Percentiles rank a stretch among this genome's conserved stretches.
Conservation (phyloP, 2,888 invertebrate species). For the Lampropteryx suffumata region DNA sequence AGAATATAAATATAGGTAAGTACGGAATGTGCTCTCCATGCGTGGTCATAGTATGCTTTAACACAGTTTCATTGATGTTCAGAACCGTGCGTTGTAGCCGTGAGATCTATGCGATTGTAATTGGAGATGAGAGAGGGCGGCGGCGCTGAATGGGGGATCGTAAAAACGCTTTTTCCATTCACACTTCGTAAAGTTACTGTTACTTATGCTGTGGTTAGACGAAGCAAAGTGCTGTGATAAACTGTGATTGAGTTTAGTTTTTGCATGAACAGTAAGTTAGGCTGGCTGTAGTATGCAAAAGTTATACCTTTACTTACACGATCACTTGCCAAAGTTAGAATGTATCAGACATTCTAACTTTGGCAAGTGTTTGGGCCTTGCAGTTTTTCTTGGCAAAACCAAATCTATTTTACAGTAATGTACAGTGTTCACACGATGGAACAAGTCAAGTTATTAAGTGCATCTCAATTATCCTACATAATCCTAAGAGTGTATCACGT, state of each 20-base stretch:
- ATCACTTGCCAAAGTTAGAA: no score
- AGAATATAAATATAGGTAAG: no score
- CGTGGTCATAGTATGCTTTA: not conserved
- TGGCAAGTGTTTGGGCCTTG: no score
- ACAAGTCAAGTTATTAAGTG: not conserved
- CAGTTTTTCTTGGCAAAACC: no score
- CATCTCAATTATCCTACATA: not conserved
- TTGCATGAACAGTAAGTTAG: not conserved
- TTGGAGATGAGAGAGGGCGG: constrained; percentile 21
- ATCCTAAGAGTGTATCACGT: no score
- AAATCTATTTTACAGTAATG: no score
- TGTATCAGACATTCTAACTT: no score
- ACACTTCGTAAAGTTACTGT: constrained; percentile 11
- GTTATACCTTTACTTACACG: no score
- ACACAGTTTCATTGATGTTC: constrained; percentile 6
- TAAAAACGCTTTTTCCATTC: constrained; percentile 25
- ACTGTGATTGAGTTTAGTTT: not conserved
- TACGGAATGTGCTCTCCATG: not conserved
- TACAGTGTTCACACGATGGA: no score
- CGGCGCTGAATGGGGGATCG: constrained; percentile 21
- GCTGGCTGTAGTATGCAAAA: no score
- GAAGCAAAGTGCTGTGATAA: not conserved
- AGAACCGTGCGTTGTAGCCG: not conserved
- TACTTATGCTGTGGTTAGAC: constrained; percentile 1
- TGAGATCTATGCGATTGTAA: constrained; percentile 25